These are phyloP conservation scores for Bucco capensis DNA, from an alignment of 2,113 vertebrate species.

Conservation along the genomic window DNA sequence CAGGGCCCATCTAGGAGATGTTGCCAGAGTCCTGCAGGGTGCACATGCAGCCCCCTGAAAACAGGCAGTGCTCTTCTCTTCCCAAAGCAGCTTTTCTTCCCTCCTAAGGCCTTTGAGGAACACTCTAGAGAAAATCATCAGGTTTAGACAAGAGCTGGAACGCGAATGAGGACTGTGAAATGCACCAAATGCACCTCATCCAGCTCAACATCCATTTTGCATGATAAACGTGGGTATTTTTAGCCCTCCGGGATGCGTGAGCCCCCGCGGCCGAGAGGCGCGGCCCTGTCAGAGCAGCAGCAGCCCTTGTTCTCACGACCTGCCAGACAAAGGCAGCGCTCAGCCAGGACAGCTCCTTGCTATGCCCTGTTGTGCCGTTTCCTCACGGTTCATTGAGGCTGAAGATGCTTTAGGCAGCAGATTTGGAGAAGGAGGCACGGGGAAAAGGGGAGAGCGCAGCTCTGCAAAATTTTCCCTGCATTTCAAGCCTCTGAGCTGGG, in stretches of 20 bases:
- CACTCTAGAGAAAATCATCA: background rate
- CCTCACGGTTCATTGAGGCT: background rate
- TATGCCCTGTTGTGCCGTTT: background rate
- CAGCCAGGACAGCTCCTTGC: background rate
- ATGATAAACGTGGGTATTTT: background rate
- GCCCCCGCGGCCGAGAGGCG: background rate
- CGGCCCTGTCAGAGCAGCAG: background rate
- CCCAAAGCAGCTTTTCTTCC: background rate
- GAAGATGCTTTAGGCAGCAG: conserved; percentile 17
- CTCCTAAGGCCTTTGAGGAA: background rate
- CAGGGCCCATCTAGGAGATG: background rate
- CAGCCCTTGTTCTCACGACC: background rate
- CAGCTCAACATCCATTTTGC: background rate
- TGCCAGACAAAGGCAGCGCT: conserved; percentile 22
- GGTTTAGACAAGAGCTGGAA: background rate
- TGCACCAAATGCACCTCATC: background rate
- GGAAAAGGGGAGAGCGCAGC: background rate
- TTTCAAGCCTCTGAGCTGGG: background rate
- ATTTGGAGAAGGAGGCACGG: background rate
- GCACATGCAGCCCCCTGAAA: background rate
- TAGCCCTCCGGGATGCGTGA: background rate
- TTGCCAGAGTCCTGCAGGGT: accelerated
- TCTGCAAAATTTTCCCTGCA: background rate
- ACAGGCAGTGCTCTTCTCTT: background rate
- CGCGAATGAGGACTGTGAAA: background rate